Evolutionary conservation across 2,888 invertebrate genomes (phyloP).

Genomic region (Cephus runcator): DNA sequence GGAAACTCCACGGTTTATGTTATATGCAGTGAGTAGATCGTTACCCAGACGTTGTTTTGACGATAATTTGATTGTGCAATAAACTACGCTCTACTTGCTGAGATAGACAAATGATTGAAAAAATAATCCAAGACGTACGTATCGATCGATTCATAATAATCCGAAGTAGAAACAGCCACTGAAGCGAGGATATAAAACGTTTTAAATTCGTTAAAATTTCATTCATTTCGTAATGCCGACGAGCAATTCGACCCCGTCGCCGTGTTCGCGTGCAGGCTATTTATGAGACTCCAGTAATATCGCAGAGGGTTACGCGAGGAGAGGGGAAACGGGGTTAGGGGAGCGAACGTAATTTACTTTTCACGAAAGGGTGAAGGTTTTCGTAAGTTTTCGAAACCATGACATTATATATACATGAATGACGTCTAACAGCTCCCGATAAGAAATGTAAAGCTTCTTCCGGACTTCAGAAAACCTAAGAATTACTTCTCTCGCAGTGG

Average conservation of each 20-base stretch:
- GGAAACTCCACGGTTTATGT: slow-evolving; percentile 39
- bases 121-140: neutral
- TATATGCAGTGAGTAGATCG: slow-evolving; percentile 39
- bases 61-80: slow-evolving; percentile 44
- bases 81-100: neutral
- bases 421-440: neutral
- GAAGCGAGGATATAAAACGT: neutral
- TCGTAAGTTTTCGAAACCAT: neutral
- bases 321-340: neutral
- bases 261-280: slow-evolving; percentile 7
- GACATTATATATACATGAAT: neutral
- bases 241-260: neutral
- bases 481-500: neutral
- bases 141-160: neutral
- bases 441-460: neutral
- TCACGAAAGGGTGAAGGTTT: neutral
- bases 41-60: slow-evolving; percentile 34
- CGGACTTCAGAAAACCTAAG: neutral
- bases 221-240: neutral
- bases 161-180: neutral
- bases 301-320: neutral
- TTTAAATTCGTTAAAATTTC: neutral
- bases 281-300: slow-evolving; percentile 5
- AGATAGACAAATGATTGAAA: neutral
- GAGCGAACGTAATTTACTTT: neutral